Percentiles rank a stretch among this genome's conserved stretches.
These are phyloP conservation scores for Odobenus rosmarus DNA, from an alignment of 2,113 vertebrate species.

Conservation along the genomic window DNA sequence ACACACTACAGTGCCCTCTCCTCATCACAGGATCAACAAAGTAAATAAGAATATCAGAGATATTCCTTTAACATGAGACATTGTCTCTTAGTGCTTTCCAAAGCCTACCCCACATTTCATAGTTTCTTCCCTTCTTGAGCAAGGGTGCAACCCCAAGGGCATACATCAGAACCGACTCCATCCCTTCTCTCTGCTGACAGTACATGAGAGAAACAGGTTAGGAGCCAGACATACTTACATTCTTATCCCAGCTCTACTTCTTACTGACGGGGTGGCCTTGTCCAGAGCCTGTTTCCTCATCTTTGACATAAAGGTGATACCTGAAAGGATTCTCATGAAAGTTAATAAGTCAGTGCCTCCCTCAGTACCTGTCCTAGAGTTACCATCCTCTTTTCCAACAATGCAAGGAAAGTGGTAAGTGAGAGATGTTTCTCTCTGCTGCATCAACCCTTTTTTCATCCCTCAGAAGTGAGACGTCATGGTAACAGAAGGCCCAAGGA, in stretches of 20 bases:
- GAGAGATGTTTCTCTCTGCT: not conserved
- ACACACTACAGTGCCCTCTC: rapidly evolving
- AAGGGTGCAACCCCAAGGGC: not conserved
- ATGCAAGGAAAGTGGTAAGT: not conserved
- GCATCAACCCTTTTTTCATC: not conserved
- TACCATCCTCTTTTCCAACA: not conserved
- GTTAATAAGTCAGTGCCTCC: not conserved
- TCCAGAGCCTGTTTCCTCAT: not conserved
- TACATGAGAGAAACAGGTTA: not conserved
- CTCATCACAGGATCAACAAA: not conserved
- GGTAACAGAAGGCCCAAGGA: not conserved
- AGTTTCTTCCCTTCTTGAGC: not conserved
- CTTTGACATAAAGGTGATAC: not conserved
- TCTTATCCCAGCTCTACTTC: not conserved
- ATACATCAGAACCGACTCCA: too few relatives aligned
- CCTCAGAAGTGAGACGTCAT: not conserved
- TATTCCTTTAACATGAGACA: not conserved
- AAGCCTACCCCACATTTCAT: not conserved
- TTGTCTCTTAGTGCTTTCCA: not conserved
- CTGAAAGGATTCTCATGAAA: not conserved
- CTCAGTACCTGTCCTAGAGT: not conserved
- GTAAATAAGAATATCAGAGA: not conserved
- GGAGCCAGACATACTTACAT: not conserved
- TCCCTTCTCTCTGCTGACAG: not conserved
- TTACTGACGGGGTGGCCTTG: not conserved